phyloP scores from a whole-genome alignment of 1,140 invertebrate genomes.

The Cylas formicarius region DNA sequence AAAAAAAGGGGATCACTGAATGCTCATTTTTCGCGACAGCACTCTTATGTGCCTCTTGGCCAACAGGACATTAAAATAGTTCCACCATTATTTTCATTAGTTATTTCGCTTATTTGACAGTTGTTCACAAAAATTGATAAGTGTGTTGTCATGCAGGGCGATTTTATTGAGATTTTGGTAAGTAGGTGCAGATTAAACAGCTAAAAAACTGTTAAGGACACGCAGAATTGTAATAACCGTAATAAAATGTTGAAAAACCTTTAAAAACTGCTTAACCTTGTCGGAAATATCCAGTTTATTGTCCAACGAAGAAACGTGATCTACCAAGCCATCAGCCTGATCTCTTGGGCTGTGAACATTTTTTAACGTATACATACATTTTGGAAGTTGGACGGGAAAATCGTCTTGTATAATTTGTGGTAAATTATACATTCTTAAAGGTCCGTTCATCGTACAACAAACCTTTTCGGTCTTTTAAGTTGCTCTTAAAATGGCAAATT shows the following conservation, averaged over 20 bases:
- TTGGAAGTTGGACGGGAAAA: conserved; percentile 43
- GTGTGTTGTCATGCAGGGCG: conserved; percentile 39
- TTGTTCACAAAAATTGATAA: conserved; percentile 42
- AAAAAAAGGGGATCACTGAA: no score
- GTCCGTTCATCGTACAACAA: conserved; percentile 27
- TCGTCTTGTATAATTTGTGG: conserved; percentile 48
- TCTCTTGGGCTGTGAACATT: conserved; percentile 47
- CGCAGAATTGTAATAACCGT: conserved; percentile 15
- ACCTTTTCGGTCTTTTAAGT: conserved; percentile 1
- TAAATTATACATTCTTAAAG: conserved; percentile 49
- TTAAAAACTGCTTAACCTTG: conserved; percentile 63
- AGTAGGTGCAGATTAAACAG: conserved; percentile 21
- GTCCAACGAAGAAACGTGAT: conserved; percentile 40
- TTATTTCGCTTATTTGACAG: conserved; percentile 35
- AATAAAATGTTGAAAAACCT: conserved; percentile 48
- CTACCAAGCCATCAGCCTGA: conserved; percentile 24
- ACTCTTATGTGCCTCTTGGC: no score
- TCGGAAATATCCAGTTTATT: conserved; percentile 51
- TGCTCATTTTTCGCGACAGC: no score
- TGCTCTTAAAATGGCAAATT: background rate
- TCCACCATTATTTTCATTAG: conserved; percentile 37
- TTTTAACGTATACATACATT: conserved; percentile 58
- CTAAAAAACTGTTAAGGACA: conserved; percentile 16
- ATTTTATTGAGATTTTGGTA: conserved; percentile 32
- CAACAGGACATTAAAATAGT: conserved; percentile 21